Percentiles rank a stretch among this genome's conserved stretches.
Conservation (phyloP, 2,113 vertebrate species). For the Procavia capensis region DNA sequence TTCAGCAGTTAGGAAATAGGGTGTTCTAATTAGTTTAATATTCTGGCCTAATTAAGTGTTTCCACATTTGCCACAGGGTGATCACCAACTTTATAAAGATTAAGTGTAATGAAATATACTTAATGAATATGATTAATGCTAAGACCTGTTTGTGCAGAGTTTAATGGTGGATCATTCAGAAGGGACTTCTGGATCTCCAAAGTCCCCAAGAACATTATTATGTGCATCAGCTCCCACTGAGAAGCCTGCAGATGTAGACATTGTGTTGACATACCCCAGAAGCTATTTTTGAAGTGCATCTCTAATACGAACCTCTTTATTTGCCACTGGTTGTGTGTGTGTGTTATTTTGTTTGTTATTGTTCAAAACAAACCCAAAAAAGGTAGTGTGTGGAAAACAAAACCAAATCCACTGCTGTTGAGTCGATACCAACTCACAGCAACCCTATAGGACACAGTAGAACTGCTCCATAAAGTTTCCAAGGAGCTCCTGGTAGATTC, state of each 20-base stretch:
- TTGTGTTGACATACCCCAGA: background rate
- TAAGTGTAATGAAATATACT: background rate
- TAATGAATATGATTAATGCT: no score
- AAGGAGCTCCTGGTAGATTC: no score
- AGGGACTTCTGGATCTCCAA: background rate
- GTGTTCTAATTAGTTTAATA: no score
- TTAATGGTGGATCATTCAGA: background rate
- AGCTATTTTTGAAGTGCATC: background rate
- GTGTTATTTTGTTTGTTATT: background rate
- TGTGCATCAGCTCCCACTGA: accelerated
- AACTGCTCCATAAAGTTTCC: no score
- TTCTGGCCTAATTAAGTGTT: background rate
- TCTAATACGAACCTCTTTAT: background rate
- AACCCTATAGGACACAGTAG: no score
- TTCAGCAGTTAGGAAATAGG: background rate
- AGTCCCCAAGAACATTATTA: background rate
- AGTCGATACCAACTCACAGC: no score
- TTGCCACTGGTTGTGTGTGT: background rate
- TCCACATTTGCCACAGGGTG: background rate
- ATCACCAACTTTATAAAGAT: background rate
- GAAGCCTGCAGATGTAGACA: background rate
- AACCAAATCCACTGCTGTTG: no score
- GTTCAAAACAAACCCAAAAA: background rate
- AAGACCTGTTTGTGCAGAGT: background rate
- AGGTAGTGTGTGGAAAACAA: no score